phyloP scores from a whole-genome alignment of 2,888 invertebrate species.

The Chalcosyrphus nemorum region DNA sequence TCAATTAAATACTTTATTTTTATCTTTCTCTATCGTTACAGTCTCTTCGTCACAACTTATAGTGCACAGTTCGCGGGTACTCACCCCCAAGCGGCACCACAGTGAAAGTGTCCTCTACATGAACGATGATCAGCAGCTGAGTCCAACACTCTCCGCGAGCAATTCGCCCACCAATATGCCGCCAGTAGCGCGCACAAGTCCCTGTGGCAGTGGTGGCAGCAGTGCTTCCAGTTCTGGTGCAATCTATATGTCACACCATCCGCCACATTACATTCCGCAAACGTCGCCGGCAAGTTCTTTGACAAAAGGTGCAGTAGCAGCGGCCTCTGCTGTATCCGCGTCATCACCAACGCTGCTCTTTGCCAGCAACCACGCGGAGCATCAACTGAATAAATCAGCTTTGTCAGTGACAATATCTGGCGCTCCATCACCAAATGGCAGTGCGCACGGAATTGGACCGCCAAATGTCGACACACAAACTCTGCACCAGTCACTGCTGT shows the following conservation, averaged over 20 bases:
- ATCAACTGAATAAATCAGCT: constrained; percentile 78
- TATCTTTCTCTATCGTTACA: constrained; percentile 75
- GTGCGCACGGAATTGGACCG: constrained; percentile 55
- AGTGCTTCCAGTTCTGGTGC: constrained; percentile 66
- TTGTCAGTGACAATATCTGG: constrained; percentile 79
- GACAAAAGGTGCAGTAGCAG: constrained; percentile 60
- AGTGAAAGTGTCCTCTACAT: constrained; percentile 90
- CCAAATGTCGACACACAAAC: constrained; percentile 48
- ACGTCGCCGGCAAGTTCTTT: constrained; percentile 45
- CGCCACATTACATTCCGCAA: constrained; percentile 54
- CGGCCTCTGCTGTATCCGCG: constrained; percentile 46
- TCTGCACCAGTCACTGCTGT: constrained; percentile 49
- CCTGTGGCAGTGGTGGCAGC: constrained; percentile 47
- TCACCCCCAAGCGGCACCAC: constrained; percentile 89
- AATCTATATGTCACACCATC: constrained; percentile 66
- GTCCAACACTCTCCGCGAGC: constrained; percentile 59
- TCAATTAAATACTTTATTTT: constrained; percentile 39
- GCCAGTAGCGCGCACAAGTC: constrained; percentile 50
- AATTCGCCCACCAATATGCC: constrained; percentile 63
- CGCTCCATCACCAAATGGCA: constrained; percentile 62
- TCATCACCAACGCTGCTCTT: constrained; percentile 52
- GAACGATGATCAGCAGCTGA: constrained; percentile 82
- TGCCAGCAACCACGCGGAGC: constrained; percentile 59
- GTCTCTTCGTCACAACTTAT: constrained; percentile 85
- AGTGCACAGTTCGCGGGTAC: constrained; percentile 89